Base-by-base conservation (phyloP, 2,888 invertebrate species). In the Pachydiplax longipennis region DNA sequence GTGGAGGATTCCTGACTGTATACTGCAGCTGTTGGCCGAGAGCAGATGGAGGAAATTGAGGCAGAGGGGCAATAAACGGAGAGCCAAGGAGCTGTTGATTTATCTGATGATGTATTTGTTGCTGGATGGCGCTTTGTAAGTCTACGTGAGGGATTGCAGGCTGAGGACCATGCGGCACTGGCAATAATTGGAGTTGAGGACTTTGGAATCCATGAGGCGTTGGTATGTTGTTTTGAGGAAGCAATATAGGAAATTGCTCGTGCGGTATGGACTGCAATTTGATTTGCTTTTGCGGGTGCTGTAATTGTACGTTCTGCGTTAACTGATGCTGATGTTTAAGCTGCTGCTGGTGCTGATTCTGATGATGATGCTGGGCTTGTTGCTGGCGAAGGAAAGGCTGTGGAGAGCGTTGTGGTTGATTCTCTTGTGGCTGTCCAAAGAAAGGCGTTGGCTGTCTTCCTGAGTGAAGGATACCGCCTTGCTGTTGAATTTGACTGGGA, bases 291-390 rank as follows among this genome's bases (percentile, higher is more conserved):
- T 90, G 91, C 83, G 90, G 92, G 25, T 91, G 91, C 48, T 90
- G 81, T 91, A 91, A 90, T 91, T 91, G 91, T 61, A 37, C 91
- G 65, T 90, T 90, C 80, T 91, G 92, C 91, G 92, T 91, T 92
- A 91, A 92, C 93, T 93, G 91, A 92, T 92, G 91, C 31, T 80
- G 81, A 81, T 87, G 81, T 31, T 90, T 82, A 1, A 48, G 91
- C 44, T 91, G 91, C 81, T 80, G 90, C 22, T 90, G 92, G 0
- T 93, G 93, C 58, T 93, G 93, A 90, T 61, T 90, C 18, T 90
- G 91, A 22, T 87, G 58, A 18, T 3, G 18, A 90, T 91, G 90
- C 25, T 91, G 90, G 40, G 90, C 90, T 73, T 91, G 53, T 37
- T 90, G 73, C 91, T 91, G 91, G 40, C 90, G 31, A 31, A 91